Conservation (phyloP, 2,797 vertebrate genomes). For the Platalea minor region DNA sequence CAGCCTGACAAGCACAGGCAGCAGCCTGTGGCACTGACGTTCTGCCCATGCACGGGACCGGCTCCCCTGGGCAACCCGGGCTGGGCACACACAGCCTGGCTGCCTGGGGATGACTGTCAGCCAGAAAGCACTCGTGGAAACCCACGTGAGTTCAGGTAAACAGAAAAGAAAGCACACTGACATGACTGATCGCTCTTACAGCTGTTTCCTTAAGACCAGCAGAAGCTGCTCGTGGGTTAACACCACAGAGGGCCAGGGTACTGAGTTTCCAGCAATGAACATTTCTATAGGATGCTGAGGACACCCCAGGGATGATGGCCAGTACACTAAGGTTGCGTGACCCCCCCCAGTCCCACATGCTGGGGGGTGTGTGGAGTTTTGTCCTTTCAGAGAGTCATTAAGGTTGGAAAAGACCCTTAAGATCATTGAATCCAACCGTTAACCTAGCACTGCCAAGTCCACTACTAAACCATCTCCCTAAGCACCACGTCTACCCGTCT, state of each 20-base stretch:
- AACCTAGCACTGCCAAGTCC: too few relatives aligned
- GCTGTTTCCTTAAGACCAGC: not conserved
- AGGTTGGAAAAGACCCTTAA: too few relatives aligned
- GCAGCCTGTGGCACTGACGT: not conserved
- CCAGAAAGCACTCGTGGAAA: not conserved
- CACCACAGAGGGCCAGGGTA: not conserved
- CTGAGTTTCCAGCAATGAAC: not conserved
- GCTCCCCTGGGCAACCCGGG: not conserved
- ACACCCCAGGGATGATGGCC: not conserved
- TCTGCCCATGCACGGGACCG: fast-evolving
- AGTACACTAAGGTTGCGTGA: not conserved
- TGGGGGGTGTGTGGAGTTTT: not conserved
- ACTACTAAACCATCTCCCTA: too few relatives aligned
- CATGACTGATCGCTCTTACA: not conserved
- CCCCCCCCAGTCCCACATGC: too few relatives aligned
- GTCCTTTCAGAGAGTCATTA: not conserved
- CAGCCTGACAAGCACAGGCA: not conserved
- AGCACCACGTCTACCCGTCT: too few relatives aligned
- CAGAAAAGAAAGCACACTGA: not conserved
- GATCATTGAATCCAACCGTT: too few relatives aligned
- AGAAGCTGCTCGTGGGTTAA: not conserved
- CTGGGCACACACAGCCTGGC: not conserved
- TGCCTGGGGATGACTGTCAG: not conserved
- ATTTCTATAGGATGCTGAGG: not conserved
- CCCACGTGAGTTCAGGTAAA: not conserved